phyloP scores from a whole-genome alignment of 2,888 invertebrate species.

The Dynastes grantii region DNA sequence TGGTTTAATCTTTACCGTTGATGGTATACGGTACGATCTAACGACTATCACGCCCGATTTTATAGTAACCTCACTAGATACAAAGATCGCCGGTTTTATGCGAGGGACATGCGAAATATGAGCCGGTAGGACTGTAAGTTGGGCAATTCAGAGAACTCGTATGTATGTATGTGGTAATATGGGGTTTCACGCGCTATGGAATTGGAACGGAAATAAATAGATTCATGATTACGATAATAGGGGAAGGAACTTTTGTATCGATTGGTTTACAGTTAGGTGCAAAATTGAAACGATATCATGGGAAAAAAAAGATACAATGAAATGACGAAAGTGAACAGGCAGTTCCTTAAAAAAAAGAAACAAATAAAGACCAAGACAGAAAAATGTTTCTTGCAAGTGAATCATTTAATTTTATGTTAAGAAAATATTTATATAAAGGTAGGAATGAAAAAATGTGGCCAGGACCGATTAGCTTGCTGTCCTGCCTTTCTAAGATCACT shows the following conservation, averaged over 20 bases:
- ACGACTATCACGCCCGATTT: constrained; percentile 11
- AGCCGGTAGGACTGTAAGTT: background rate
- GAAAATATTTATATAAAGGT: too few species aligned
- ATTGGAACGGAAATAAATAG: constrained; percentile 29
- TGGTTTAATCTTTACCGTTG: background rate
- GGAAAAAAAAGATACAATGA: too few species aligned
- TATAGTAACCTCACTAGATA: constrained; percentile 5
- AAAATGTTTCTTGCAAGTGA: too few species aligned
- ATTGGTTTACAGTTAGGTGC: background rate
- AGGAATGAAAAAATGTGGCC: too few species aligned
- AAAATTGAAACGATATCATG: too few species aligned
- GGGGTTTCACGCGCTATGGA: background rate
- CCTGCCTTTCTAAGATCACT: too few species aligned
- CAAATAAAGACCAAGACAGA: background rate
- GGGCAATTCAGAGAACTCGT: constrained; percentile 4
- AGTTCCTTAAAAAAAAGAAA: background rate
- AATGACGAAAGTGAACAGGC: background rate
- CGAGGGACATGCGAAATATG: constrained; percentile 10
- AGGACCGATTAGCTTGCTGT: too few species aligned
- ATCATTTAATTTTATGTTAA: too few species aligned
- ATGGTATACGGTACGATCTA: background rate
- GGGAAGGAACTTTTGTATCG: background rate
- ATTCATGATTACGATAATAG: background rate
- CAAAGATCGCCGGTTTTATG: constrained; percentile 34
- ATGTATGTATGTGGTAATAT: background rate